Evolutionary conservation across 1,140 invertebrate genomes (phyloP), one percentile per base, ranked within the genome.

Genomic region (Ceratina calcarata): DNA sequence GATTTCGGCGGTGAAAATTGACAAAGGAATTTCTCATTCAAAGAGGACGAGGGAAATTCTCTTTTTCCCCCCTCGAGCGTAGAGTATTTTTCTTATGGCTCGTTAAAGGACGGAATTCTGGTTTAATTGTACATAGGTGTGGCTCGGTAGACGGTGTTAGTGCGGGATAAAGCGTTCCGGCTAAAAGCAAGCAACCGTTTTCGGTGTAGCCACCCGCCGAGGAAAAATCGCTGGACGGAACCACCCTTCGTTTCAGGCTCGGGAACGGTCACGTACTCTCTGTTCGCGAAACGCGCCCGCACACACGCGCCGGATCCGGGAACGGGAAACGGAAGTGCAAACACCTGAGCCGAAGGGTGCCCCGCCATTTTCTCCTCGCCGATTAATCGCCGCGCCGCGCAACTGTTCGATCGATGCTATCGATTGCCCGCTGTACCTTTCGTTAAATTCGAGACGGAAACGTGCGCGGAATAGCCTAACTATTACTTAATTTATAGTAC

Each of bases 281-380:
- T 20, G 55, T 18, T 78, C 76, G 76, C 76, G 76, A 65, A 72
- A 78, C 58, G 45, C 51, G 60, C 49, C 16, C 65, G 45, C 60
- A 24, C 74, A 20, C 60, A 45, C 61, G 16, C 0, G 15, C 20
- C 37, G 76, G 4, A 57, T 62, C 78, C 72, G 78, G 71, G 76
- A 68, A 53, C 78, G 78, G 78, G 78, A 69, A 76, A 69, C 78
- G 78, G 78, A 80, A 80, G 65, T 62, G 64, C 37, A 45, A 66
- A 80, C 78, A 80, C 78, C 78, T 75, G 78, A 80, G 75, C 78
- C 70, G 62, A 75, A 32, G 69, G 49, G 69, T 58, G 60, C 60
- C 7, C 60, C 7, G 60, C 58, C 76, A 72, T 72, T 72, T 45
- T 45, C 37, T 45, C 3, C 37, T 49, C 62, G 55, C 32, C 68